Base-by-base conservation (phyloP, 2,113 vertebrate genomes). In the Nerophis ophidion region DNA sequence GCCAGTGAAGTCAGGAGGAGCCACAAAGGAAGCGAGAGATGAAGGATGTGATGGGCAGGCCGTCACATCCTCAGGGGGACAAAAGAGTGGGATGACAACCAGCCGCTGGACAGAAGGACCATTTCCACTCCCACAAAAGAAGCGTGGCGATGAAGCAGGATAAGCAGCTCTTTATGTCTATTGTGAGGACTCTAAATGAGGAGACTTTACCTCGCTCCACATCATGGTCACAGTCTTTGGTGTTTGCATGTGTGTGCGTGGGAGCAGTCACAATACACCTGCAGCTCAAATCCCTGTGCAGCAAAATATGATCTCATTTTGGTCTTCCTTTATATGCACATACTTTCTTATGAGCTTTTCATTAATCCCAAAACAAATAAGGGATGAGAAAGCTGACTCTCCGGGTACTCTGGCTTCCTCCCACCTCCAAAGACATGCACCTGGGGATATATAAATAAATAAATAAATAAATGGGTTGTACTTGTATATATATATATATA, bases 41-140 rank as follows among this genome's bases (percentile, higher is more conserved):
- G 83, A 84, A 75, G 68, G 62, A 19, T 61, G 75, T 87, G 86
- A 84, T 72, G 77, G 84, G 73, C 86, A 83, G 82, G 72, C 72
- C 76, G 14, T 84, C 79, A 80, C 79, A 75, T 77, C 75, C 54
- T 77, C 49, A 0, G 16, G 55, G 59, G 74, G 69, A 86, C 81
- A 86, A 88, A 85, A 51, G 71, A 66, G 58, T n/a, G 0, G 51
- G 65, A 68, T 65, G 81, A 79, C 66, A 61, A 71, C 71, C 78
- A 73, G 81, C 68, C 61, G 65, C 65, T 70, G 78, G 81, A 82
- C 81, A 79, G 79, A 87, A 68, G 85, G 79, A 72, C 81, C 71
- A 84, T 88, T 88, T 85, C 86, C 79, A 85, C 79, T 79, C 54
- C 0, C 77, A 88, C 86, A 88, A 87, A 83, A 76, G 82, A 65